phyloP scores from a whole-genome alignment of 1,140 invertebrate species.

The Pseudomyrmex flavicornis region DNA sequence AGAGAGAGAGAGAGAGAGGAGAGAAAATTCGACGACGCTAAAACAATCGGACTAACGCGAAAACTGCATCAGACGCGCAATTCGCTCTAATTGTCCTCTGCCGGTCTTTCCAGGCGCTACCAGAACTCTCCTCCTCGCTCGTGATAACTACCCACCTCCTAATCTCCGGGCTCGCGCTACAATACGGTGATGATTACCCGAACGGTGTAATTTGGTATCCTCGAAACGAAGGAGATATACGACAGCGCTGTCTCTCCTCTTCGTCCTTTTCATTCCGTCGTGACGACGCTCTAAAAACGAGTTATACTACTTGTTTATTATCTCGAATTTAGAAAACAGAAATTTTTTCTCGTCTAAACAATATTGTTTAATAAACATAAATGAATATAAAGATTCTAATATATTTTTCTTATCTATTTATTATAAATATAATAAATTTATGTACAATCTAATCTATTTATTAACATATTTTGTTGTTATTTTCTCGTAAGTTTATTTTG shows the following conservation, averaged over 20 bases:
- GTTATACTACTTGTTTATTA: not conserved
- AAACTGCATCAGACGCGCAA: conserved; percentile 80
- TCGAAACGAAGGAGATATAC: conserved; percentile 19
- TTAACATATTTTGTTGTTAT: too few species aligned
- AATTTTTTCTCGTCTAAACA: not conserved
- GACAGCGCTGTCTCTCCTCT: not conserved
- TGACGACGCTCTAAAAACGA: not conserved
- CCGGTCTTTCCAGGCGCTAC: conserved; percentile 46
- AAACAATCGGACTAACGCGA: conserved; percentile 78
- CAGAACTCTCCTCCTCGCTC: not conserved
- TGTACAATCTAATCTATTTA: too few species aligned
- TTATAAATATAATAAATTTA: too few species aligned
- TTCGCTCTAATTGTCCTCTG: conserved; percentile 79
- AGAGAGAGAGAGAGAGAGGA: not conserved
- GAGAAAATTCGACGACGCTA: conserved; percentile 69
- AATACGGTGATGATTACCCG: conserved; percentile 66
- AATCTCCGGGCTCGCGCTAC: conserved; percentile 52
- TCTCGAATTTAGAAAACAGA: not conserved
- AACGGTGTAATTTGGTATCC: conserved; percentile 50
- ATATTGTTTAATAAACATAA: too few species aligned
- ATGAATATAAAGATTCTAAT: too few species aligned
- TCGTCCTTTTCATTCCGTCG: not conserved
- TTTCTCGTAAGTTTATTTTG: too few species aligned
- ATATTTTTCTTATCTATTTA: too few species aligned
- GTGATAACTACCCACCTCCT: conserved; percentile 46